Conservation (phyloP, 2,888 invertebrate species). For the Willowsia nigromaculata region DNA sequence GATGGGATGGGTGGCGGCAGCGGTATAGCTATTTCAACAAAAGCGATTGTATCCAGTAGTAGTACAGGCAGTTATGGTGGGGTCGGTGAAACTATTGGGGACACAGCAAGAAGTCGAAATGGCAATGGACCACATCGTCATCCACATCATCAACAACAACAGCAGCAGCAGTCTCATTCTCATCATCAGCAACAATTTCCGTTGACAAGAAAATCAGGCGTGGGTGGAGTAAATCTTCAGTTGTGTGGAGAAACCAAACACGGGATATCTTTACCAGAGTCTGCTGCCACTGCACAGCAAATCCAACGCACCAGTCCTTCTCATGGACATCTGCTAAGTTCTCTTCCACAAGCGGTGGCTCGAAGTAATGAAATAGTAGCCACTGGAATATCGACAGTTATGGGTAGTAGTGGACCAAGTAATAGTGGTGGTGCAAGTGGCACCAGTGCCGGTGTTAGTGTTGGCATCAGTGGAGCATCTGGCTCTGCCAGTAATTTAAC, state of each 20-base stretch:
- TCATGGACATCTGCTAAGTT: not conserved
- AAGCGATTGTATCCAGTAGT: constrained; percentile 53
- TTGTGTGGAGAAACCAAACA: constrained; percentile 2
- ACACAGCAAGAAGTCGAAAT: not conserved
- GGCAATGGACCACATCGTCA: constrained; percentile 39
- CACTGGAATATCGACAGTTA: constrained; percentile 11
- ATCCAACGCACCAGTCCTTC: not conserved
- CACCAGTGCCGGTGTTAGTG: not conserved
- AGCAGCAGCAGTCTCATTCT: constrained; percentile 14
- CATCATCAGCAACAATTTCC: constrained; percentile 38
- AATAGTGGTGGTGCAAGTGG: not conserved
- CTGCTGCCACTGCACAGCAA: no score
- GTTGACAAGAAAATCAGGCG: constrained; percentile 7
- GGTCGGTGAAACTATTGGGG: not conserved
- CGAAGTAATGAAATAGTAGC: not conserved
- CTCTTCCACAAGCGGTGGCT: not conserved
- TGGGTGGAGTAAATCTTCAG: not conserved
- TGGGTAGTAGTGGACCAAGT: constrained; percentile 30
- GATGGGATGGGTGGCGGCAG: not conserved
- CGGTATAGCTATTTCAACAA: constrained; percentile 40
- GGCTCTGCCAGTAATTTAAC: not conserved
- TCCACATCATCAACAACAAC: constrained; percentile 39
- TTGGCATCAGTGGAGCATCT: constrained; percentile 33
- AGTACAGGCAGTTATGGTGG: not conserved
- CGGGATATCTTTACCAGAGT: not conserved